Conservation (phyloP, 2,797 vertebrate genomes). For the Acipenser ruthenus region DNA sequence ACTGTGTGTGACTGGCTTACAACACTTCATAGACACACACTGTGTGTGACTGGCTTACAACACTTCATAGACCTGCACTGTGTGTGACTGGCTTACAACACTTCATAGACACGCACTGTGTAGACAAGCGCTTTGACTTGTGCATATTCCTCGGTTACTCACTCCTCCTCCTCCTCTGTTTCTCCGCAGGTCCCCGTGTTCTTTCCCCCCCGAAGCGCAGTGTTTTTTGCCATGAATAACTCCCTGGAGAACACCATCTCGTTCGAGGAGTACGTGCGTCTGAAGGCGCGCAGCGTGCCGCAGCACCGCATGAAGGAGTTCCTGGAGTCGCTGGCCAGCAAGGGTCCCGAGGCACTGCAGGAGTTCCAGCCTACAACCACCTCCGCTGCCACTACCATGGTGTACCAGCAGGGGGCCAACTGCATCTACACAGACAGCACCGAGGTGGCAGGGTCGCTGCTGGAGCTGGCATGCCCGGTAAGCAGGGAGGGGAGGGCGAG, state of each 20-base stretch:
- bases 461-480: constrained; percentile 93
- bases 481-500: constrained; percentile 24
- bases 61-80: no score
- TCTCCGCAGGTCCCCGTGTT: no score
- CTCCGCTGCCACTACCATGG: constrained; percentile 69
- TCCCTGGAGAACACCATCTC: constrained; percentile 88
- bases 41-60: no score
- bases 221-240: constrained; percentile 80
- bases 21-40: no score
- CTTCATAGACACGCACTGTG: no score
- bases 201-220: constrained; percentile 9
- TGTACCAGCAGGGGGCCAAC: constrained; percentile 87
- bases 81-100: no score
- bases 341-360: constrained; percentile 85
- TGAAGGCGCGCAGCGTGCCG: constrained; percentile 87
- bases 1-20: no score
- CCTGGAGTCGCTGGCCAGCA: constrained; percentile 84
- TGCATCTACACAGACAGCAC: constrained; percentile 95
- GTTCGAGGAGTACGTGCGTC: constrained; percentile 92
- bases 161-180: no score
- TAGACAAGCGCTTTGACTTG: no score
- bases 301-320: constrained; percentile 98
- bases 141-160: no score
- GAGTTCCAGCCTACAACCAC: constrained; percentile 69
- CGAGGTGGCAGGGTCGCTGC: constrained; percentile 88